Evolutionary conservation across 2,113 vertebrate species (phyloP), one percentile per base, ranked within the genome.

Genomic region (Sinocyclocheilus grahami): DNA sequence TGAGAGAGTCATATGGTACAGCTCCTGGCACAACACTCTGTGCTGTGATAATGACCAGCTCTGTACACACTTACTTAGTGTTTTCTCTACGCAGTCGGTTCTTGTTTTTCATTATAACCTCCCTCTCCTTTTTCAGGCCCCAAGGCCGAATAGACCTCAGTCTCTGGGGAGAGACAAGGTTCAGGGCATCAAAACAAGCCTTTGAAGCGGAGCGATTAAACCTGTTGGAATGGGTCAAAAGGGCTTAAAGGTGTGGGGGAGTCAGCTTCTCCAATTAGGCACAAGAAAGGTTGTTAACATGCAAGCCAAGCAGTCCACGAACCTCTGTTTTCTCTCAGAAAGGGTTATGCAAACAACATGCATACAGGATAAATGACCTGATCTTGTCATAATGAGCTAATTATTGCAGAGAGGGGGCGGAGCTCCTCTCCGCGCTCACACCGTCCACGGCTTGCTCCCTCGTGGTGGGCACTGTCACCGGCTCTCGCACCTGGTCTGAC

Each of bases 161-260:
- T 86, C 91, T 89, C 90, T 0, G 37, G 90, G 88, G 91, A 92
- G 76, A 88, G 75, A 55, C 75, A 86, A 87, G 87, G 77, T 88
- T 60, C 80, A 22, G 69, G 90, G 76, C 18, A 93, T 92, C 90
- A 86, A 88, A 89, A 90, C 87, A 60, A 53, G 0, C 27, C 93
- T 94, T 94, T 94, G 93, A 94, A 95, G 93, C 89, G 0, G 7
- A 78, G 42, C 87, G 91, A 93, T 92, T 93, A 94, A 93, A 93
- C 92, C 90, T 93, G 91, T 92, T 88, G 60, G 91, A 89, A 86
- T 86, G 86, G 87, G 90, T 90, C 91, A 91, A 93, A 87, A 53
- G 90, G 87, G 84, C 85, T 91, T 87, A 80, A 83, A 89, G 91
- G 69, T 42, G 74, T 58, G 11, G 30, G 33, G 46, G 65, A 65